Conservation (phyloP, 2,797 vertebrate genomes). For the Notamacropus eugenii region DNA sequence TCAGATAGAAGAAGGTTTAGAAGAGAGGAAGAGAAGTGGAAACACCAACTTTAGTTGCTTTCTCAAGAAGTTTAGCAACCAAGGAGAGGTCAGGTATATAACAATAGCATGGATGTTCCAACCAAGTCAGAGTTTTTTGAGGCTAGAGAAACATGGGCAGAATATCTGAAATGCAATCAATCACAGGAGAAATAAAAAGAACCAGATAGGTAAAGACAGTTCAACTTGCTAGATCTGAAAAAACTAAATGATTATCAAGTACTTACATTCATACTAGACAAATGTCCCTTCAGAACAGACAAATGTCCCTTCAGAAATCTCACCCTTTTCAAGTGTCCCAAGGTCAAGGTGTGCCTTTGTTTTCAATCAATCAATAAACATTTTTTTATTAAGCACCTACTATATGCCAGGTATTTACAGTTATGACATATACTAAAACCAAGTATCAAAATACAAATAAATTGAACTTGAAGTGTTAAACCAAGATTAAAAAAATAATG, state of each 20-base stretch:
- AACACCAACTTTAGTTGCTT: neutral
- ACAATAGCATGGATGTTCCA: neutral
- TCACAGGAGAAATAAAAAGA: neutral
- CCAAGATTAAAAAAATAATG: neutral
- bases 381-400: neutral
- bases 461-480: neutral
- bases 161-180: neutral
- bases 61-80: neutral
- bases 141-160: neutral
- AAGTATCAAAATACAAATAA: neutral
- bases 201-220: neutral
- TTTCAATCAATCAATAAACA: neutral
- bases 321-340: neutral
- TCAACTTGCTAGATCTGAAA: neutral
- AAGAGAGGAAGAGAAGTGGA: neutral
- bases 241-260: neutral
- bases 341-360: neutral
- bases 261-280: neutral
- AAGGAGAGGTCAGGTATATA: neutral
- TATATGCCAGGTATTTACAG: neutral
- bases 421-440: neutral
- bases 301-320: neutral
- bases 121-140: neutral
- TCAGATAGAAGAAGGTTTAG: neutral
- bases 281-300: neutral